Evolutionary conservation across 2,888 invertebrate species (phyloP).

Genomic region (Emmelina monodactyla): DNA sequence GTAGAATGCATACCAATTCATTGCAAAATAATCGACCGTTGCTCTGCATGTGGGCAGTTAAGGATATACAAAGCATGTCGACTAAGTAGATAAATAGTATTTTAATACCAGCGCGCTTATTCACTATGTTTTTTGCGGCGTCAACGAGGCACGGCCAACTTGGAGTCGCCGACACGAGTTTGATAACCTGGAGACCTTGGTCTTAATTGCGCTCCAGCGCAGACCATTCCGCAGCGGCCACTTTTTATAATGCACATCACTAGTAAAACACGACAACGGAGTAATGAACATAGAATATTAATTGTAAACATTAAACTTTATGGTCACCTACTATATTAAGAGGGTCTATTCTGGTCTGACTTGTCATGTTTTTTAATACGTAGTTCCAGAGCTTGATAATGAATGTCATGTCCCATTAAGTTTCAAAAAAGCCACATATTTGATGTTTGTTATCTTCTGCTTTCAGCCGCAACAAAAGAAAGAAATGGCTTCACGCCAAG

Average conservation of each 20-base stretch:
- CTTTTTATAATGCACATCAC: slow-evolving; percentile 64
- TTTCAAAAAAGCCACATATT: neutral
- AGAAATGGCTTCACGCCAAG: slow-evolving; percentile 39
- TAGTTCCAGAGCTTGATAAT: neutral
- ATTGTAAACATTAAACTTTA: too few species aligned
- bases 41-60: slow-evolving; percentile 26
- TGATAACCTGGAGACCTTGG: slow-evolving; percentile 67
- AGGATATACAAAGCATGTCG: slow-evolving; percentile 38
- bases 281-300: too few species aligned
- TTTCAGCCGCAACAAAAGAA: slow-evolving; percentile 34
- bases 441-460: slow-evolving; percentile 25
- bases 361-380: too few species aligned
- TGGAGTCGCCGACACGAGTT: slow-evolving; percentile 55
- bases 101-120: slow-evolving; percentile 63
- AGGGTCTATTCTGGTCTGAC: too few species aligned
- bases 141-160: slow-evolving; percentile 47
- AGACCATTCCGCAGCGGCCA: slow-evolving; percentile 58
- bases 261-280: slow-evolving; percentile 44
- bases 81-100: slow-evolving; percentile 53
- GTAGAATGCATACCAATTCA: neutral
- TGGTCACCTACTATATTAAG: too few species aligned
- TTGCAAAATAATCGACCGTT: slow-evolving; percentile 12
- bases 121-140: slow-evolving; percentile 58
- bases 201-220: slow-evolving; percentile 65
- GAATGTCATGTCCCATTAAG: neutral